These are phyloP conservation scores for Chiloscyllium plagiosum DNA, from an alignment of 2,113 vertebrate genomes.

Conservation along the genomic window DNA sequence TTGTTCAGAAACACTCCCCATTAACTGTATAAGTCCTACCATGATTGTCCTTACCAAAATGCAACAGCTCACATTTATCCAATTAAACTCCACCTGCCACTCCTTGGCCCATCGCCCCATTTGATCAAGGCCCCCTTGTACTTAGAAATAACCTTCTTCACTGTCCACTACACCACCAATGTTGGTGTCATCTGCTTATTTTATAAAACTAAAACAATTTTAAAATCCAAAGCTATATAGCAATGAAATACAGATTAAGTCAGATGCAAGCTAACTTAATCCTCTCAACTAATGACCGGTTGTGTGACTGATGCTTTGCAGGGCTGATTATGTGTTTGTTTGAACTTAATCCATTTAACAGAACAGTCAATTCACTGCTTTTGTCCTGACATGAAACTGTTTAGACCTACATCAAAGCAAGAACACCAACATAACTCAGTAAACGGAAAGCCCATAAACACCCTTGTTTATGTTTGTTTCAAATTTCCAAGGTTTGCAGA, in stretches of 20 bases:
- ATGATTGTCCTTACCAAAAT: too few relatives aligned
- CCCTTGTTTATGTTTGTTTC: not conserved
- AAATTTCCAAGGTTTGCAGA: not conserved
- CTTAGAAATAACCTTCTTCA: too few relatives aligned
- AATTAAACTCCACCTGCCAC: too few relatives aligned
- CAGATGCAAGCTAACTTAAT: not conserved
- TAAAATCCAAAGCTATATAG: not conserved
- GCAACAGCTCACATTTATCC: too few relatives aligned
- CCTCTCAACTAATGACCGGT: not conserved
- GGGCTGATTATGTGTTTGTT: not conserved
- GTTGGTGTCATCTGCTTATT: not conserved
- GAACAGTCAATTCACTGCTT: not conserved
- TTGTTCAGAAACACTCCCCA: too few relatives aligned
- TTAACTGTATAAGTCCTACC: too few relatives aligned
- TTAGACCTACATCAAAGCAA: not conserved
- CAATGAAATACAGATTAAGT: not conserved
- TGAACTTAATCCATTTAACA: not conserved
- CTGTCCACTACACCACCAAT: too few relatives aligned
- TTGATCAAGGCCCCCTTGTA: too few relatives aligned
- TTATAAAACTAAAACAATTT: not conserved
- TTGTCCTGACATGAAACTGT: not conserved
- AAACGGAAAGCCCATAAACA: not conserved
- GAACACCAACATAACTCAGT: not conserved
- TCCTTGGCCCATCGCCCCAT: too few relatives aligned
- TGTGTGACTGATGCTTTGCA: not conserved